Evolutionary conservation across 2,113 vertebrate genomes (phyloP), one percentile per base, ranked within the genome.

Genomic region (Mungos mungo): DNA sequence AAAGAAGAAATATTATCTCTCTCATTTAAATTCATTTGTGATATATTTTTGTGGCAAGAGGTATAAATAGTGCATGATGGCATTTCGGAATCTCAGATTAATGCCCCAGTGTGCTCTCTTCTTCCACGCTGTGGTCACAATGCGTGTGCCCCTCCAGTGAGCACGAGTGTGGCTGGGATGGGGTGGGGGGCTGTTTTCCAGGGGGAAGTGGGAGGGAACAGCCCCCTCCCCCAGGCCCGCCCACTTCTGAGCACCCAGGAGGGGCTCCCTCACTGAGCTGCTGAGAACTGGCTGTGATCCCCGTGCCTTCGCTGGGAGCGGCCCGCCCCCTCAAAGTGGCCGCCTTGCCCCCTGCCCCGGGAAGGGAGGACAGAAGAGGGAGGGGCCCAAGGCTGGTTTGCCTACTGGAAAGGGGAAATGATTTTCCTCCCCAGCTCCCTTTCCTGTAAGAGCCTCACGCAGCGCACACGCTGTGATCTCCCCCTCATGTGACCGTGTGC

Each of bases 41-140:
- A 92, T 74, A 86, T 85, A 96, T 92, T 83, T 97, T 97, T 80
- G 47, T 80, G 93, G 93, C 71, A n/a, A 85, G 60, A 80, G 68
- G 18, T 81, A 96, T 96, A 97, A 95, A 98, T 93, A 97, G 96
- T 90, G 72, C 68, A 96, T 85, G 82, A 68, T 25, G 83, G 91
- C 85, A 91, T 92, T 93, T 92, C 57, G 19, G 89, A 95, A 87
- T 41, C 66, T 38, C 69, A 72, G 69, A 91, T 86, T 81, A 79
- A 38, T 33, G 93, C 95, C 77, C 63, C 65, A 25, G 54, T 50
- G 57, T 87, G 29, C 71, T 66, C 87, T 72, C 3, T 3, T 35
- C 45, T 92, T 63, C 63, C 11, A 29, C 31, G 74, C 69, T 52
- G 19, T 2, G 50, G 74, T 83, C 29, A 19, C 45, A 50, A 31